These are phyloP conservation scores for Drymodes brunneopygia DNA, from an alignment of 2,113 vertebrate genomes.

Conservation along the genomic window DNA sequence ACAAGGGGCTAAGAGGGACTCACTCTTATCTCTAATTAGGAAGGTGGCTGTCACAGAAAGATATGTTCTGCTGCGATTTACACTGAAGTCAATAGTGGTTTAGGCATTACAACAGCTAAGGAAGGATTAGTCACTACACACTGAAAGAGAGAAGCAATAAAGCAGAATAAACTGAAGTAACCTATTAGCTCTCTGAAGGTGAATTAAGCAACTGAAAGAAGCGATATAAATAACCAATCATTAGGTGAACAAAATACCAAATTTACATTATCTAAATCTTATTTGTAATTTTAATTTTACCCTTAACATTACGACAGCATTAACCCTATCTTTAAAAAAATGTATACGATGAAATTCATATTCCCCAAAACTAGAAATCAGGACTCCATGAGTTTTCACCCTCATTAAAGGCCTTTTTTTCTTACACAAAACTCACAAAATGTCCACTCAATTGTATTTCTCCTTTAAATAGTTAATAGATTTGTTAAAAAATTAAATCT, in stretches of 20 bases:
- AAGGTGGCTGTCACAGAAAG: slow-evolving; percentile 32
- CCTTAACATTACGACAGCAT: not conserved
- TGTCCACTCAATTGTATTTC: not conserved
- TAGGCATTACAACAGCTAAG: slow-evolving; percentile 22
- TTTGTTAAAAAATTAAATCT: not conserved
- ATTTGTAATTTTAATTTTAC: not conserved
- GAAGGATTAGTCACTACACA: slow-evolving; percentile 41
- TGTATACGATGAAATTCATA: not conserved
- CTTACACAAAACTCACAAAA: not conserved
- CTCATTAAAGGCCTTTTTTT: not conserved
- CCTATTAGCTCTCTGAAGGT: not conserved
- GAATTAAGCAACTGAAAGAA: not conserved
- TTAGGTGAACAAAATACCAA: not conserved
- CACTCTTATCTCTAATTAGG: slow-evolving; percentile 48
- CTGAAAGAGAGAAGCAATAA: not conserved
- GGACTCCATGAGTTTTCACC: not conserved
- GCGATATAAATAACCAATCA: not conserved
- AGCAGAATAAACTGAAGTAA: slow-evolving; percentile 11
- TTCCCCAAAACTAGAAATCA: not conserved
- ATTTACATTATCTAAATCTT: not conserved
- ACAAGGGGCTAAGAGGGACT: slow-evolving; percentile 12
- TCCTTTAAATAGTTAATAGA: not conserved
- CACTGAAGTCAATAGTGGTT: slow-evolving; percentile 12
- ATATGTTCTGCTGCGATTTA: not conserved
- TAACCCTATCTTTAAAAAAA: not conserved